Evolutionary conservation across 2,113 vertebrate species (phyloP).

Genomic region (Hippoglossus stenolepis): DNA sequence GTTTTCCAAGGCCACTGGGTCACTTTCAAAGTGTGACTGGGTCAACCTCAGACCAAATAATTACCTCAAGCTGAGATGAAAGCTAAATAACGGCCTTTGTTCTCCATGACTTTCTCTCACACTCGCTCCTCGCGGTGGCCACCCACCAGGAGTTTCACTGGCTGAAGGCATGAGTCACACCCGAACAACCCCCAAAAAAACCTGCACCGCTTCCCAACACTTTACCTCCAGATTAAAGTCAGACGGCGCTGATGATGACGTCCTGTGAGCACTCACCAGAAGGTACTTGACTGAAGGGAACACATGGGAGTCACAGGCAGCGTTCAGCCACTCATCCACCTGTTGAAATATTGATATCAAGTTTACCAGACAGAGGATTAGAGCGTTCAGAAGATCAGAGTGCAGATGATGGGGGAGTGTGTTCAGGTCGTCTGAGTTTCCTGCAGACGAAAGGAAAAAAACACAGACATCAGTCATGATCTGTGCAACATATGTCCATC

Average conservation of each 20-base stretch:
- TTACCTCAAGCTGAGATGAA: conserved; percentile 69
- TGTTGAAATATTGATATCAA: conserved; percentile 64
- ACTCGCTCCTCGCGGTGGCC: conserved; percentile 55
- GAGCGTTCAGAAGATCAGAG: conserved; percentile 46
- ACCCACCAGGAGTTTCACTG: conserved; percentile 74
- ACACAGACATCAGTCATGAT: conserved; percentile 37
- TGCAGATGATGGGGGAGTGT: conserved; percentile 39
- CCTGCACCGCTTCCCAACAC: not conserved
- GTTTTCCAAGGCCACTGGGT: conserved; percentile 32
- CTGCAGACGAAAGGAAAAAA: conserved; percentile 8
- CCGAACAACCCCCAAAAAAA: conserved; percentile 12
- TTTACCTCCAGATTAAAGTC: conserved; percentile 37
- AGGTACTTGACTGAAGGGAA: conserved; percentile 46
- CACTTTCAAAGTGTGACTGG: conserved; percentile 46
- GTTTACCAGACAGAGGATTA: conserved; percentile 69
- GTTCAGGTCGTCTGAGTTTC: conserved; percentile 45
- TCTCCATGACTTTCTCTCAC: conserved; percentile 61
- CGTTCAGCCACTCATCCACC: conserved; percentile 50
- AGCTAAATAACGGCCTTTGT: conserved; percentile 68
- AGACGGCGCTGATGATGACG: conserved; percentile 12
- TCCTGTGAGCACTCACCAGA: conserved; percentile 28
- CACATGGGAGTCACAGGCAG: conserved; percentile 33
- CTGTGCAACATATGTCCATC: conserved; percentile 43
- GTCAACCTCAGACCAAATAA: conserved; percentile 66
- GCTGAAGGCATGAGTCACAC: conserved; percentile 68